phyloP scores from a whole-genome alignment of 2,888 invertebrate species.

The Aethes cnicana region DNA sequence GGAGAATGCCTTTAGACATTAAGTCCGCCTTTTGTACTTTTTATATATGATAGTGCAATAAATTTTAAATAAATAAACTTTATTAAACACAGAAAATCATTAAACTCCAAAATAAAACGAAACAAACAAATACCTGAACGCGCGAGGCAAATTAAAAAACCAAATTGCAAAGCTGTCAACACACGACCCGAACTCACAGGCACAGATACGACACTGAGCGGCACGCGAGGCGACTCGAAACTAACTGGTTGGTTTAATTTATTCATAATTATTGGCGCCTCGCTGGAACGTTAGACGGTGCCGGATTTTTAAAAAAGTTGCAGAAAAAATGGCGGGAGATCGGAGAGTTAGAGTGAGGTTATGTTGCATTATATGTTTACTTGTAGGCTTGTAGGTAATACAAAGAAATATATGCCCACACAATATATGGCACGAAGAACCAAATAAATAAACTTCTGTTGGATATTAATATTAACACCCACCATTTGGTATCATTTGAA shows the following conservation, averaged over 20 bases:
- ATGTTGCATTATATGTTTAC: too few relatives aligned
- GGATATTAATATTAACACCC: too few relatives aligned
- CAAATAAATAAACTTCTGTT: too few relatives aligned
- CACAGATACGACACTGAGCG: conserved; percentile 68
- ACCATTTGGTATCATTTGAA: too few relatives aligned
- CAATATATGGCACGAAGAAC: too few relatives aligned
- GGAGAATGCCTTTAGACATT: too few relatives aligned
- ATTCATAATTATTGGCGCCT: conserved; percentile 48
- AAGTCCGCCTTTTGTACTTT: too few relatives aligned
- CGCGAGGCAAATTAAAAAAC: conserved; percentile 33
- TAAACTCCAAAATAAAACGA: neutral
- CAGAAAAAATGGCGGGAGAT: conserved; percentile 55
- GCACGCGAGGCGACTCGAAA: conserved; percentile 51
- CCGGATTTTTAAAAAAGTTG: conserved; percentile 71
- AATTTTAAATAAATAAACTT: too few relatives aligned
- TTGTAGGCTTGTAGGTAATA: too few relatives aligned
- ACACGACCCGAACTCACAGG: conserved; percentile 65
- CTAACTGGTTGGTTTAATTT: conserved; percentile 43
- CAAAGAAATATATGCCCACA: too few relatives aligned
- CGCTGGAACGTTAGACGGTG: conserved; percentile 53
- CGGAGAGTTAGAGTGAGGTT: conserved; percentile 46
- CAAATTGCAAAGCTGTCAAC: conserved; percentile 32
- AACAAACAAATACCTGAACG: conserved; percentile 15
- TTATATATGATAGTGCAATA: too few relatives aligned
- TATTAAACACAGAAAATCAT: too few relatives aligned